Evolutionary conservation across 2,113 vertebrate genomes (phyloP).

Genomic region (Myodes glareolus): DNA sequence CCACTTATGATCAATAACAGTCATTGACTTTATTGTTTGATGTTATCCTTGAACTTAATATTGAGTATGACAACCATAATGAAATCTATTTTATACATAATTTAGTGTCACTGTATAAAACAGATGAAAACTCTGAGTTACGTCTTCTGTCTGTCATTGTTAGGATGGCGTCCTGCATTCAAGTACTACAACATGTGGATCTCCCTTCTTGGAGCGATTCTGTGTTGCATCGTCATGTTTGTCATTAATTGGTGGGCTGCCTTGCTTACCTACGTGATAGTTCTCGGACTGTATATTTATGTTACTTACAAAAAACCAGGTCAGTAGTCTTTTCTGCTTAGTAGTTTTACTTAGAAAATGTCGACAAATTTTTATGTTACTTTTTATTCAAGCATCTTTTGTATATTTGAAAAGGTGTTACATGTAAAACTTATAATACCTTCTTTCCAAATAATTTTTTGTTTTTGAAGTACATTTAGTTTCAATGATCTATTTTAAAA

Average conservation of each 20-base stretch:
- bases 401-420: not conserved
- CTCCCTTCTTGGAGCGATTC: slow-evolving; percentile 93
- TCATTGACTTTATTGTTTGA: not conserved
- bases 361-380: not conserved
- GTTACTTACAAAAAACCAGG: slow-evolving; percentile 99
- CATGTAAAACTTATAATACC: slow-evolving; percentile 2
- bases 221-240: slow-evolving; percentile 99
- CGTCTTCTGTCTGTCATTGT: slow-evolving; percentile 52
- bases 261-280: slow-evolving; percentile 95
- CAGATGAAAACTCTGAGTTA: not conserved
- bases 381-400: slow-evolving; percentile 44
- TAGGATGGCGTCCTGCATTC: slow-evolving; percentile 99
- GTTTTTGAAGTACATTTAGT: not conserved
- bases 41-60: not conserved
- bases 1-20: not conserved
- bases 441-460: not conserved
- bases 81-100: not conserved
- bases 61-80: not conserved
- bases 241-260: slow-evolving; percentile 99
- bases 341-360: slow-evolving; percentile 44
- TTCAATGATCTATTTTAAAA: slow-evolving; percentile 1
- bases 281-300: slow-evolving; percentile 97
- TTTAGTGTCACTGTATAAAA: not conserved
- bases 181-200: slow-evolving; percentile 99
- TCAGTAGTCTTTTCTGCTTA: slow-evolving; percentile 79